These are phyloP conservation scores for Notolepis coatsorum DNA, from an alignment of 2,797 vertebrate species.

Conservation along the genomic window DNA sequence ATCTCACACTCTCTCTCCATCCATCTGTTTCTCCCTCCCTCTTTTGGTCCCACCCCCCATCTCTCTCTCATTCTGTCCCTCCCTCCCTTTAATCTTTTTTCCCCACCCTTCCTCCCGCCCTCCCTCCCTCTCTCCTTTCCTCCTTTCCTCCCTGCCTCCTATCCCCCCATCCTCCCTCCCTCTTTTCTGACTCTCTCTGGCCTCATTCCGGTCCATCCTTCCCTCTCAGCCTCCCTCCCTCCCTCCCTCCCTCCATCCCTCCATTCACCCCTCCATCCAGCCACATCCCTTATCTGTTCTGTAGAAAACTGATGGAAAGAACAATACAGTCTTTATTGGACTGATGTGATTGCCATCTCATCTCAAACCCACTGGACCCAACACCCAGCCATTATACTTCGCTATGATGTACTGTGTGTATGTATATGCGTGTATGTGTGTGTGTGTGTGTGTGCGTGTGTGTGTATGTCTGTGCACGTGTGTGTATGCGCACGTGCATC, in stretches of 20 bases:
- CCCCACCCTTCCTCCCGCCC: conserved; percentile 5
- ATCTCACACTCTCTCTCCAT: too few relatives aligned
- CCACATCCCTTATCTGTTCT: conserved; percentile 20
- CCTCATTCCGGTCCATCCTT: conserved; percentile 3
- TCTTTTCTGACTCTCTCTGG: too few relatives aligned
- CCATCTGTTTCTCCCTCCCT: too few relatives aligned
- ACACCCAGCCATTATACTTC: too few relatives aligned
- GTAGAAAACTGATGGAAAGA: conserved; percentile 59
- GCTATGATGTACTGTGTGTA: too few relatives aligned
- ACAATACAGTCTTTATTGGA: conserved; percentile 49
- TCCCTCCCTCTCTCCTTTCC: neutral
- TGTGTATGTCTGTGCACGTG: conserved; percentile 3
- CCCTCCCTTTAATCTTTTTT: conserved; percentile 13
- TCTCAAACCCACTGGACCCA: conserved; percentile 56
- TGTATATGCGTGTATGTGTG: conserved; percentile 11
- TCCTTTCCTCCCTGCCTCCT: conserved; percentile 15
- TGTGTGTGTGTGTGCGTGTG: conserved; percentile 18
- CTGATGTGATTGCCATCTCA: conserved; percentile 53
- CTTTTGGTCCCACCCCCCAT: neutral
- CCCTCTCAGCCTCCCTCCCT: neutral
- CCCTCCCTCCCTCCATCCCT: neutral
- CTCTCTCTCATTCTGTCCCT: conserved; percentile 19
- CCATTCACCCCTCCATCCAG: conserved; percentile 15
- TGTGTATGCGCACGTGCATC: neutral
- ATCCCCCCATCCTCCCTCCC: conserved; percentile 11